These are phyloP conservation scores for Rafetus swinhoei DNA, from an alignment of 2,113 vertebrate species.

Conservation along the genomic window DNA sequence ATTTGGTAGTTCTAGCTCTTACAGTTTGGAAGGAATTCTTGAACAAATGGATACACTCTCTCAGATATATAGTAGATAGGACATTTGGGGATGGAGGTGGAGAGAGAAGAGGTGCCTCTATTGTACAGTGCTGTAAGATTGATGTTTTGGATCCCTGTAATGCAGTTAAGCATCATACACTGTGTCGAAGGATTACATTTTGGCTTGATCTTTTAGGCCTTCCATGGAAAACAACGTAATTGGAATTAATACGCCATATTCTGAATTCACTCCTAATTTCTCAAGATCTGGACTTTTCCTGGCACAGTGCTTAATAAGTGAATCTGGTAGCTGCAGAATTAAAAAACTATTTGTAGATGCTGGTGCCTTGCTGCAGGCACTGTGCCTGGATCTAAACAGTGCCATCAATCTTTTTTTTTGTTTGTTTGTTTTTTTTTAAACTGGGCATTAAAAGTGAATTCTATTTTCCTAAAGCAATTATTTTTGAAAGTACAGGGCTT, in stretches of 20 bases:
- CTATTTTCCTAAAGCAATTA: background rate
- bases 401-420: background rate
- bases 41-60: too few relatives aligned
- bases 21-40: too few relatives aligned
- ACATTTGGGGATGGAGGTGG: too few relatives aligned
- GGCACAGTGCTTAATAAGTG: background rate
- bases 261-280: background rate
- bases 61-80: too few relatives aligned
- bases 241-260: background rate
- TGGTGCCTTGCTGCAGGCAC: background rate
- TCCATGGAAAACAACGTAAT: background rate
- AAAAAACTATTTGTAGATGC: background rate
- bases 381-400: background rate
- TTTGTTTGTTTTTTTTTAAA: background rate
- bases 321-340: background rate
- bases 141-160: background rate
- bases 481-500: conserved; percentile 17
- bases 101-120: background rate
- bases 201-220: background rate
- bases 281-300: background rate
- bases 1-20: too few relatives aligned
- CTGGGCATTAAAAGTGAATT: background rate
- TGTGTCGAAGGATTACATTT: background rate
- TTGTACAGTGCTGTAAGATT: background rate
- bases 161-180: background rate